Percentiles rank a stretch among this genome's conserved stretches.
Conservation (phyloP, 2,888 invertebrate species). For the Chymomyza fuscimana region DNA sequence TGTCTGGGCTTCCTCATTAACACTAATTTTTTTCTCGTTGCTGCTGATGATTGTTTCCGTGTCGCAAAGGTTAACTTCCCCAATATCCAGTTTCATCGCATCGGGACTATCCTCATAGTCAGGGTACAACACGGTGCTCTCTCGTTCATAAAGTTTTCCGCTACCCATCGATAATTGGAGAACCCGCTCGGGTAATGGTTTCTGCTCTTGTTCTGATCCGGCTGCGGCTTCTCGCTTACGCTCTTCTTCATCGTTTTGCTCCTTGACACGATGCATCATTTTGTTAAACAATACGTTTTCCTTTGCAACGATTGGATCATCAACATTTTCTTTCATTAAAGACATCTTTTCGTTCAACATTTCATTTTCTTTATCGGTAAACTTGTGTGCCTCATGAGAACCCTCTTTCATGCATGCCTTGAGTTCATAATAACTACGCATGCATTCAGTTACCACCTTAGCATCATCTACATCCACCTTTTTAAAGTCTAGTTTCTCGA, state of each 20-base stretch:
- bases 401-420: conserved; percentile 45
- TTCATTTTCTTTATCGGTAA: conserved; percentile 46
- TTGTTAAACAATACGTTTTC: conserved; percentile 53
- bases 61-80: background rate
- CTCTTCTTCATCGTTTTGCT: conserved; percentile 39
- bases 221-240: conserved; percentile 1
- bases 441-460: conserved; percentile 58
- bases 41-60: too few species aligned
- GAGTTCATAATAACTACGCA: conserved; percentile 65
- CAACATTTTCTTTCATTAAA: background rate
- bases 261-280: conserved; percentile 56
- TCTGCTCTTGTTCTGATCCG: background rate
- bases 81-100: background rate
- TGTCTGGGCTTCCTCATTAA: background rate
- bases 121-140: conserved; percentile 21
- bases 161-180: conserved; percentile 30
- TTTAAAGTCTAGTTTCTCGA: conserved; percentile 63
- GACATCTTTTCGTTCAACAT: conserved; percentile 44
- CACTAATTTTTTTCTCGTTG: background rate
- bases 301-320: conserved; percentile 10
- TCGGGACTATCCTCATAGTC: background rate
- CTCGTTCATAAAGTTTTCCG: conserved; percentile 36
- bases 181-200: conserved; percentile 1
- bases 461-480: conserved; percentile 51
- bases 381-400: conserved; percentile 19